Conservation (phyloP, 2,797 vertebrate genomes). For the Sarcophilus harrisii region DNA sequence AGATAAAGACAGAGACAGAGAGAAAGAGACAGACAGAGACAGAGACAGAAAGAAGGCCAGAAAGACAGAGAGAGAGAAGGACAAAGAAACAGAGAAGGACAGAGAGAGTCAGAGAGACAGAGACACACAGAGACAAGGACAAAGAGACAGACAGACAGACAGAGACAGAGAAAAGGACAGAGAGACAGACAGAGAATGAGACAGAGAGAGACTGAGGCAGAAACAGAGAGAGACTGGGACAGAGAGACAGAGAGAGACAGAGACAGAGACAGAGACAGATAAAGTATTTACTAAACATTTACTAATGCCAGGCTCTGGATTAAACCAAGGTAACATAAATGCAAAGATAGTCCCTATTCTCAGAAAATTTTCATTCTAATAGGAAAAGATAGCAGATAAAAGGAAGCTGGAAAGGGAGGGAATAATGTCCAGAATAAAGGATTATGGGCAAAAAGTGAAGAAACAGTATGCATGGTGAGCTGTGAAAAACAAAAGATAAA, state of each 20-base stretch:
- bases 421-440: background rate
- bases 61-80: no score
- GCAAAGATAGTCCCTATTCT: background rate
- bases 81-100: accelerated
- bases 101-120: no score
- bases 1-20: no score
- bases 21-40: no score
- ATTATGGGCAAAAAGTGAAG: background rate
- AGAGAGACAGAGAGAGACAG: no score
- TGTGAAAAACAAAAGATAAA: background rate
- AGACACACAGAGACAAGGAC: no score
- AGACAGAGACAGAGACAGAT: background rate
- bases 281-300: background rate
- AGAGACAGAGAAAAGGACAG: no score
- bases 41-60: no score
- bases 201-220: no score
- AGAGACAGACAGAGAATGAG: no score
- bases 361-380: background rate
- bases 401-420: background rate
- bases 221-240: no score
- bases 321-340: background rate
- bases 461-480: background rate
- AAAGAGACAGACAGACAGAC: no score
- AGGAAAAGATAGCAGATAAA: background rate
- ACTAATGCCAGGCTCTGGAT: background rate